Evolutionary conservation across 1,140 invertebrate genomes (phyloP).

Genomic region (Drosophila sp.): DNA sequence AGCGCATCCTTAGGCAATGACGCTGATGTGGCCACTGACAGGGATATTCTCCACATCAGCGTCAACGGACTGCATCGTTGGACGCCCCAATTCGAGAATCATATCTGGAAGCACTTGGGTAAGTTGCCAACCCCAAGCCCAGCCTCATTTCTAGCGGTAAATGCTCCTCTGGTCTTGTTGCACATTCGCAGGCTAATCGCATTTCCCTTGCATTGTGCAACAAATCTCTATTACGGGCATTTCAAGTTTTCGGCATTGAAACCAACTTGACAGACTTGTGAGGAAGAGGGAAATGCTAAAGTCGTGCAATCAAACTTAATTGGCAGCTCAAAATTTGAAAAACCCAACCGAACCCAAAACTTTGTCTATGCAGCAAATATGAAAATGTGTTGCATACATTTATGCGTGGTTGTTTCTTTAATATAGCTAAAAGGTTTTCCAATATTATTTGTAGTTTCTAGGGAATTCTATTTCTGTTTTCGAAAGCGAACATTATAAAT

Average conservation of each 20-base stretch:
- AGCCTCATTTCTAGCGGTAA: background rate
- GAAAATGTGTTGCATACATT: constrained; percentile 13
- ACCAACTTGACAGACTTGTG: constrained; percentile 2
- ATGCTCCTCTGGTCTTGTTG: background rate
- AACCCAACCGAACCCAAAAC: constrained; percentile 7
- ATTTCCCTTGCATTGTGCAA: constrained; percentile 64
- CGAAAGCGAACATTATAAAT: too few species aligned
- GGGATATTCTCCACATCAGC: constrained; percentile 76
- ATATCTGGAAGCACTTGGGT: constrained; percentile 84
- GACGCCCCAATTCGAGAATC: constrained; percentile 81
- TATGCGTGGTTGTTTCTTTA: background rate
- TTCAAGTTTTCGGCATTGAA: constrained; percentile 2
- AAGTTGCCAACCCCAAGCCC: constrained; percentile 28
- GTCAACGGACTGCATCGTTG: constrained; percentile 82
- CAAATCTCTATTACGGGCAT: constrained; percentile 45
- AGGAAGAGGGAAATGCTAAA: background rate
- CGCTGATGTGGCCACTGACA: constrained; percentile 27
- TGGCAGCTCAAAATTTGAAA: constrained; percentile 7
- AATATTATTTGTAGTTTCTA: background rate
- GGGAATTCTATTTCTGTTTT: too few species aligned
- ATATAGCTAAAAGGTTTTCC: background rate
- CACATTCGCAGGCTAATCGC: constrained; percentile 69
- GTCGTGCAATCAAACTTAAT: constrained; percentile 26
- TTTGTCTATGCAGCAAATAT: constrained; percentile 4
- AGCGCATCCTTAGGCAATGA: constrained; percentile 18